Percentiles rank a stretch among this genome's conserved stretches.
These are phyloP conservation scores for Oreohelix idahoensis DNA, from an alignment of 1,140 invertebrate species.

Conservation along the genomic window DNA sequence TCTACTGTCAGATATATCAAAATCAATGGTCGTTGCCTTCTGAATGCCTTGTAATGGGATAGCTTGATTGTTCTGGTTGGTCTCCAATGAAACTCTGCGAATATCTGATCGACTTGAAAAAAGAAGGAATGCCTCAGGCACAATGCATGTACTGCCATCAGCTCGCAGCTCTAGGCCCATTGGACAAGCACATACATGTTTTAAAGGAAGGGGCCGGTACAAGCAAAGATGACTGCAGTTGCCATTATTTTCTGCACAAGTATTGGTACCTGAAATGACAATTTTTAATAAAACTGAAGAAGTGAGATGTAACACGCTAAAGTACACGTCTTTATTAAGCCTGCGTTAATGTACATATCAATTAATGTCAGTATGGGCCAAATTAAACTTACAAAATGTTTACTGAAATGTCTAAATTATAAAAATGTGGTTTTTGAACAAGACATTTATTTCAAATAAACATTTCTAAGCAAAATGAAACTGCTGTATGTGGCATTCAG, in stretches of 20 bases:
- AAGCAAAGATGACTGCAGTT: constrained; percentile 97
- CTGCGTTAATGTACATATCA: no score
- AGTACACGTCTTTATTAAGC: background rate
- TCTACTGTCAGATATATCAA: constrained; percentile 87
- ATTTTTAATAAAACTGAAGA: background rate
- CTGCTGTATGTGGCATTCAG: no score
- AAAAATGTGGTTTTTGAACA: no score
- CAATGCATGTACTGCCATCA: constrained; percentile 85
- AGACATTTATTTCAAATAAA: no score
- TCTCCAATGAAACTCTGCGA: constrained; percentile 75
- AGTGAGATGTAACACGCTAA: background rate
- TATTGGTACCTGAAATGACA: constrained; percentile 81
- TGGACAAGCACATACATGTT: constrained; percentile 87
- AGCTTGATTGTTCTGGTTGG: constrained; percentile 85
- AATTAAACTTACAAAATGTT: no score
- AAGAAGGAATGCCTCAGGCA: constrained; percentile 90
- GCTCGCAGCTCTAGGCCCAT: constrained; percentile 81
- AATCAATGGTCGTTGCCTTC: constrained; percentile 91
- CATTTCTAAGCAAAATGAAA: no score
- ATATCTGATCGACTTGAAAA: constrained; percentile 89
- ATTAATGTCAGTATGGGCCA: no score
- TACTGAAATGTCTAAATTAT: no score
- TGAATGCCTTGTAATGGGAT: constrained; percentile 80
- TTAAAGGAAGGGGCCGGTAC: constrained; percentile 82
- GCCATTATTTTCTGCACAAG: constrained; percentile 92